These are phyloP conservation scores for Tenodera sinensis DNA, from an alignment of 2,888 invertebrate species.

Conservation along the genomic window DNA sequence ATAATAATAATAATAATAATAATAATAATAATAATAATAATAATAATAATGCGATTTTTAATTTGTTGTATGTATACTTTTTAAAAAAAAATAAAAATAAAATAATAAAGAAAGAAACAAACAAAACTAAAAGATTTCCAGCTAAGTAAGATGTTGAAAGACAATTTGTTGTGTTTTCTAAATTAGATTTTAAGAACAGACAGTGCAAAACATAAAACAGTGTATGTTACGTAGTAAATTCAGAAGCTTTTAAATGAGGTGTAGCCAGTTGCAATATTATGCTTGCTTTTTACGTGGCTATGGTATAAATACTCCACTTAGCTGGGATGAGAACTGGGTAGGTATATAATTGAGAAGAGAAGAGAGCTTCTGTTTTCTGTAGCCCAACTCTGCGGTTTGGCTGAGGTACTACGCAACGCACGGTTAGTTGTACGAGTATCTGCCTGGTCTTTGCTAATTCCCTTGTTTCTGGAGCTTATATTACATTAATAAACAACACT, in stretches of 20 bases:
- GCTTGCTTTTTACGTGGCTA: not conserved
- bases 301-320: not conserved
- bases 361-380: not conserved
- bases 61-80: too few species aligned
- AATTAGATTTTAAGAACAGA: too few species aligned
- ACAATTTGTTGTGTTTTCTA: too few species aligned
- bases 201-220: not conserved
- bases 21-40: too few species aligned
- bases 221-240: not conserved
- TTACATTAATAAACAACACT: too few species aligned
- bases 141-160: too few species aligned
- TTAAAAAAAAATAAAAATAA: too few species aligned
- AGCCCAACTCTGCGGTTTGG: not conserved
- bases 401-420: not conserved
- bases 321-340: not conserved
- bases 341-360: not conserved
- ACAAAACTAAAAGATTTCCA: too few species aligned
- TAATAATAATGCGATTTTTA: too few species aligned
- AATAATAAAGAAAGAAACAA: too few species aligned
- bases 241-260: not conserved
- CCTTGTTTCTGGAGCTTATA: not conserved
- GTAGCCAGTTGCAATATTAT: not conserved
- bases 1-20: too few species aligned
- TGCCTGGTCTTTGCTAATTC: not conserved
- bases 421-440: not conserved